Base-by-base conservation (phyloP, 2,113 vertebrate species). In the Melanerpes aurifrons region DNA sequence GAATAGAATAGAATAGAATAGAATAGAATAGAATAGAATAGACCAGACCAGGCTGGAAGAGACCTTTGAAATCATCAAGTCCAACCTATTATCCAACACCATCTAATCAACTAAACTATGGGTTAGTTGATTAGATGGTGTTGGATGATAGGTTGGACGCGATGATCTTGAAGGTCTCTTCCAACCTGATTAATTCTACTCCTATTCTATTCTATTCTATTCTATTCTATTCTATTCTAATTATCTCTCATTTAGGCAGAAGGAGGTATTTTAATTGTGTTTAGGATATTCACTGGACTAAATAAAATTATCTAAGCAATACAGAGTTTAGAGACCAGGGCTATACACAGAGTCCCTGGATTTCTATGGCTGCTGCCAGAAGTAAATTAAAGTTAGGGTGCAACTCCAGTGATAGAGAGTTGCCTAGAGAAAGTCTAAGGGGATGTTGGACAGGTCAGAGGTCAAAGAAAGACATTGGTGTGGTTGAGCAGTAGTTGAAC, bases 181-280 rank as follows among this genome's bases (percentile, higher is more conserved):
- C 37, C 35, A 35, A 37, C 37, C 40, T 40, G 40, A 11, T 40
- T 40, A 40, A 40, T 40, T 12, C 40, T 40, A 40, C 11, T 40
- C 40, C 40, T 40, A 40, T 12, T 12, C 40, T 40, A 40, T 12
- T 12, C 40, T 40, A 40, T 40, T 12, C 40, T 40, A 40, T 40
- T 12, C 40, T 40, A 40, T 40, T 12, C 40, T 40, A 40, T 40
- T 12, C 40, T 40, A 40, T 40, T 12, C 40, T 40, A 40, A 11
- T 40, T 78, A 28, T 86, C 93, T 84, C 86, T 93, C 70, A 82
- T 45, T 48, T 73, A 53, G 7, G 85, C 83, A 86, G 76, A 81
- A 90, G 62, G 76, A 93, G 84, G 18, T 7, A 75, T 94, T 95
- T 94, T 81, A 88, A 81, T 94, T 73, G 94, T 88, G 79, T 90